Evolutionary conservation across 2,113 vertebrate genomes (phyloP), one percentile per base, ranked within the genome.

Genomic region (Zosterops japonicus): DNA sequence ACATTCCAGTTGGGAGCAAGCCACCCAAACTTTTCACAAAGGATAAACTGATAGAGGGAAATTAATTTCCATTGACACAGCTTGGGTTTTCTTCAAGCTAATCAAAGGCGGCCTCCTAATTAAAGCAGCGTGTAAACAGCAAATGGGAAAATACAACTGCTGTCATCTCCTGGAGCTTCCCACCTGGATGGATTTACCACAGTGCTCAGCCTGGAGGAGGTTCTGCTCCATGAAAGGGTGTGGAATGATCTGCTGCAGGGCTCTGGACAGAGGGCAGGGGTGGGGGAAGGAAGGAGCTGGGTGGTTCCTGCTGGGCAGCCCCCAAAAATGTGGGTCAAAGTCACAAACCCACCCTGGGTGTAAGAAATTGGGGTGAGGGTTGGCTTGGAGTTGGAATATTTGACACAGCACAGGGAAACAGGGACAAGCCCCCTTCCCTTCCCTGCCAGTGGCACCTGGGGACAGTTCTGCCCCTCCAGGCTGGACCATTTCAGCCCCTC

Each of bases 351-450:
- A 52, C 20, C 14, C 42, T 36, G 20, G 11, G 31, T 0, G 0
- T 6, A 5, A 42, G 84, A 14, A 8, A 3, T 6, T 0, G 0
- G 41, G 5, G 5, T 0, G 3, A 53, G 71, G 63, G 3, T 2
- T 7, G 11, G 22, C 41, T 25, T 55, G 55, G 74, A 71, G 49
- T 23, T 8, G 7, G 52, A 25, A 59, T 50, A 42, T 76, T 50
- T 42, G 12, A 19, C 25, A 6, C 33, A 14, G 29, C n/a, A 3
- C 35, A 8, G 39, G 52, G 31, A 69, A 33, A 39, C 39, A 3
- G 55, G 57, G 39, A 63, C 13, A 9, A 70, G 6, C 27, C 21
- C 44, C 49, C 7, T 63, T 29, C 53, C 44, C 22, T n/a, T 11
- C 27, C 22, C 52, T 56, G 77, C 50, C 70, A 56, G 36, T 1